Percentiles rank a stretch among this genome's conserved stretches.
Evolutionary conservation across 2,113 vertebrate species (phyloP).

Genomic region (Castor canadensis): DNA sequence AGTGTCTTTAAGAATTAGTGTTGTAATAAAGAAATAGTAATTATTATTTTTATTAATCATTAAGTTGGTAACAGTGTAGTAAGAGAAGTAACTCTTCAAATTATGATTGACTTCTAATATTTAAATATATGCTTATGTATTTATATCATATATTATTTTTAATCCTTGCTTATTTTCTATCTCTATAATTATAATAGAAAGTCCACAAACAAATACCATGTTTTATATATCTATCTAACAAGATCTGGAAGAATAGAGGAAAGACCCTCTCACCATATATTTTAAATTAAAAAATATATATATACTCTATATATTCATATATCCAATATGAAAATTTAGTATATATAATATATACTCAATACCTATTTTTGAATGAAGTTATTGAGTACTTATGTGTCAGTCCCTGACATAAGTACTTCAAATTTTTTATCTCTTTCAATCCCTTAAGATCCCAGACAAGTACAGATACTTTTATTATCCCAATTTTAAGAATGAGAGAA

Average conservation of each 20-base stretch:
- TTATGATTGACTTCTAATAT: not conserved
- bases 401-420: not conserved
- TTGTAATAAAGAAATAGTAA: conserved; percentile 8
- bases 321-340: not conserved
- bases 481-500: not conserved
- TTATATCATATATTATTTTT: not conserved
- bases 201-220: not conserved
- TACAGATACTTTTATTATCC: not conserved
- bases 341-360: not conserved
- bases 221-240: not conserved
- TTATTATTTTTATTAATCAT: conserved; percentile 9
- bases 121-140: not conserved
- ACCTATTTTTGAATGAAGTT: not conserved
- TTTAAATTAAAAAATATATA: not conserved
- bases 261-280: not conserved
- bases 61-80: not conserved
- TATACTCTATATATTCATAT: not conserved
- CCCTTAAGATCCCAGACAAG: not conserved
- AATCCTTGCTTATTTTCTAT: not conserved
- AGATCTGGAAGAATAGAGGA: not conserved
- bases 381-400: not conserved
- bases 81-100: not conserved
- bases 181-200: not conserved
- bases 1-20: conserved; percentile 48
- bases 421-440: not conserved